Evolutionary conservation across 2,888 invertebrate species (phyloP).

Genomic region (Drosophila cyrtoloma): DNA sequence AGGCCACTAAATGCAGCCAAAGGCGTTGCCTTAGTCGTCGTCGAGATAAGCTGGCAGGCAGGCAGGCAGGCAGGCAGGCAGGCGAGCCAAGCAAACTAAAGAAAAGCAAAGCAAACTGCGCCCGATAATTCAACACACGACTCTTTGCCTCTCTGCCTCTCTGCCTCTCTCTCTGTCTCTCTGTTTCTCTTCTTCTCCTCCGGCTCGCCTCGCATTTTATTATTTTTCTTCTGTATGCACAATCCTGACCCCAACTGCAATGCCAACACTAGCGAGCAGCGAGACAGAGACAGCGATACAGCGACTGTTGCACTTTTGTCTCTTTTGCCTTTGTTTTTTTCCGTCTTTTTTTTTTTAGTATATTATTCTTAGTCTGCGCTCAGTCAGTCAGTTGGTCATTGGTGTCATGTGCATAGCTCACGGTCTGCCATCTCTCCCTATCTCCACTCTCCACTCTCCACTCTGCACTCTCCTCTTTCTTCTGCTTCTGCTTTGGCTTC

Average conservation of each 20-base stretch:
- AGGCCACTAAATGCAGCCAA: constrained; percentile 29
- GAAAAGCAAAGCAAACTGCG: constrained; percentile 12
- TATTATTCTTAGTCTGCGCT: constrained; percentile 36
- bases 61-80: neutral
- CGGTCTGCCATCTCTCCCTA: constrained; percentile 17
- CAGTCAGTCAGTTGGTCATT: constrained; percentile 83
- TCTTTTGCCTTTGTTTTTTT: constrained; percentile 1
- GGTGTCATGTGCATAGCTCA: constrained; percentile 71
- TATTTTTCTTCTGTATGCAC: neutral
- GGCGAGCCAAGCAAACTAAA: neutral
- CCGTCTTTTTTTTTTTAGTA: constrained; percentile 17
- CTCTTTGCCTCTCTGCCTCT: neutral
- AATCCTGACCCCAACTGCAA: constrained; percentile 6
- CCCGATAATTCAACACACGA: constrained; percentile 21
- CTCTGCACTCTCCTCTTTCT: constrained; percentile 12
- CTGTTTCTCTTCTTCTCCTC: neutral
- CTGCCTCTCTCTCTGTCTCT: neutral
- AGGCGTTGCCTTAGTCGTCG: constrained; percentile 31
- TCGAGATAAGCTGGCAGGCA: constrained; percentile 6
- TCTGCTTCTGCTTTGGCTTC: constrained; percentile 6
- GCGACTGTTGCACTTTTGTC: constrained; percentile 16
- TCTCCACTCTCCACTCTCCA: neutral
- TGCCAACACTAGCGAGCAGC: neutral
- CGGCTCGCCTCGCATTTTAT: neutral
- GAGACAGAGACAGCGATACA: neutral